Conservation (phyloP, 2,888 invertebrate species). For the Zaprionus lineosus region DNA sequence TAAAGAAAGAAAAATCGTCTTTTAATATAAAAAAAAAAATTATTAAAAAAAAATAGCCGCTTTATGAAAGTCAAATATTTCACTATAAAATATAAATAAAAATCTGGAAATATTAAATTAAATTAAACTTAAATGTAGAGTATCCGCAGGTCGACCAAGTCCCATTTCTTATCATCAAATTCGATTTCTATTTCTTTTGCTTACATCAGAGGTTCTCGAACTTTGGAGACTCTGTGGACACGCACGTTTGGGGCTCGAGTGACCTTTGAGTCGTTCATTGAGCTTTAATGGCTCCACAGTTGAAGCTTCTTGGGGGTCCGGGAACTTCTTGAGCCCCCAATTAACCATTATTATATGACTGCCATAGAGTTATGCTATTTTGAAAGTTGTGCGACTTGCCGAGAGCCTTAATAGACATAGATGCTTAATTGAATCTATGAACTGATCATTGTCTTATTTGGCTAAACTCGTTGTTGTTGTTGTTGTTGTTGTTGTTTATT, state of each 20-base stretch:
- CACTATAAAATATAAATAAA: too few species aligned
- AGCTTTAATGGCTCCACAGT: slow-evolving; percentile 21
- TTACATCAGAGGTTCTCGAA: slow-evolving; percentile 20
- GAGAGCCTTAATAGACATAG: slow-evolving; percentile 15
- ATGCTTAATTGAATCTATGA: too few species aligned
- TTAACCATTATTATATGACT: slow-evolving; percentile 21
- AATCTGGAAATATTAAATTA: too few species aligned
- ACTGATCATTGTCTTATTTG: too few species aligned
- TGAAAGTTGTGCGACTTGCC: slow-evolving; percentile 34
- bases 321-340: slow-evolving; percentile 22
- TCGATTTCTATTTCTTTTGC: neutral
- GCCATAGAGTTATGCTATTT: slow-evolving; percentile 7
- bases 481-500: neutral
- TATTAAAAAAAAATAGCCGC: too few species aligned
- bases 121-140: neutral
- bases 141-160: neutral
- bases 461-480: neutral
- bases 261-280: slow-evolving; percentile 35
- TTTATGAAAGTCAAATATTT: too few species aligned
- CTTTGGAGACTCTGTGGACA: neutral
- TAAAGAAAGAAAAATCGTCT: too few species aligned
- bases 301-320: neutral
- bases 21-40: too few species aligned
- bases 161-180: too few species aligned
- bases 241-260: neutral